Conservation (phyloP, 2,888 invertebrate species). For the Hyppa rectilinea region DNA sequence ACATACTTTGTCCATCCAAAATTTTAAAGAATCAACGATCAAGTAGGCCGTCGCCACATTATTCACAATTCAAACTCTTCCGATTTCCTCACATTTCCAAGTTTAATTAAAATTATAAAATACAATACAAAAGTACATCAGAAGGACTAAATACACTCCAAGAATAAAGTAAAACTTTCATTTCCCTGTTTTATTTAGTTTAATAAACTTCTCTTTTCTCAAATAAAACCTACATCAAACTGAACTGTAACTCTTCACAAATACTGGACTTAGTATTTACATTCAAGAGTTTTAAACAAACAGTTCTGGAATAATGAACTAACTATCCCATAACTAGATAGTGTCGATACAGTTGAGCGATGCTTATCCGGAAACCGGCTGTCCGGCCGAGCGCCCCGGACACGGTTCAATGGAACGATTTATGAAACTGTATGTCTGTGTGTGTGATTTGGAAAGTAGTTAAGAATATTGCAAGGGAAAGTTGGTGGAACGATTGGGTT, state of each 20-base stretch:
- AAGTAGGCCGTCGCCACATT: too few species aligned
- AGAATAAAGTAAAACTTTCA: too few species aligned
- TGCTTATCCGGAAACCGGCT: conserved; percentile 62
- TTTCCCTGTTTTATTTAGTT: background rate
- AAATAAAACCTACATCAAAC: background rate
- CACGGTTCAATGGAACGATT: conserved; percentile 53
- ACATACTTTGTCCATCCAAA: too few species aligned
- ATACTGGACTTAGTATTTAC: background rate
- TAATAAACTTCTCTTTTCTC: background rate
- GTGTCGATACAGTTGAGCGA: conserved; percentile 51
- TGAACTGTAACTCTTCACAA: background rate
- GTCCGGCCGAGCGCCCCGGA: conserved; percentile 48
- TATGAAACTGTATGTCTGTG: conserved; percentile 26
- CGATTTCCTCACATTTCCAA: too few species aligned
- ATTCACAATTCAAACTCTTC: too few species aligned
- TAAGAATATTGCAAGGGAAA: conserved; percentile 4
- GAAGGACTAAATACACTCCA: too few species aligned
- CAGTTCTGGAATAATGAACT: conserved; percentile 46
- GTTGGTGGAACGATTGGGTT: background rate
- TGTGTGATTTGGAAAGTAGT: conserved; percentile 17
- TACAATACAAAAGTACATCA: too few species aligned
- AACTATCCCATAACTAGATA: conserved; percentile 53
- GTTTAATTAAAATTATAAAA: too few species aligned
- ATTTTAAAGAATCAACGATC: too few species aligned
- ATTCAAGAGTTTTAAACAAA: conserved; percentile 10